phyloP scores from a whole-genome alignment of 2,113 vertebrate species.

The Mirounga angustirostris region DNA sequence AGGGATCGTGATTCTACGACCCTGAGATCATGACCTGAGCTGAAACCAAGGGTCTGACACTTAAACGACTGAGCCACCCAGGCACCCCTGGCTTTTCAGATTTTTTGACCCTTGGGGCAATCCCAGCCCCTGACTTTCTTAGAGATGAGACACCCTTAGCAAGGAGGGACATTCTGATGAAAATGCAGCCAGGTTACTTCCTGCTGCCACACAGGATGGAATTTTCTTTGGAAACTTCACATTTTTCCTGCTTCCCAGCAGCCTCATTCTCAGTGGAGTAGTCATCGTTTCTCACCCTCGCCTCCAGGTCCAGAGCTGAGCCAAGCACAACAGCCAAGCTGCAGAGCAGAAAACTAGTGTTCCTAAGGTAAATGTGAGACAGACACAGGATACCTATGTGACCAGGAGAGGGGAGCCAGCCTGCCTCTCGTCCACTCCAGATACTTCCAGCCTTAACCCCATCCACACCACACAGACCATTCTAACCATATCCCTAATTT shows the following conservation, averaged over 20 bases:
- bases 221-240: conserved; percentile 54
- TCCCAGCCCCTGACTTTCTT: neutral
- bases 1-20: neutral
- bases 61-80: neutral
- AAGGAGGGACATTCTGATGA: neutral
- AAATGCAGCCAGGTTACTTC: neutral
- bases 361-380: neutral
- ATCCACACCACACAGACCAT: neutral
- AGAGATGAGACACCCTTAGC: neutral
- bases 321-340: neutral
- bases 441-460: neutral
- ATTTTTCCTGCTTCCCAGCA: neutral
- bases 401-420: neutral
- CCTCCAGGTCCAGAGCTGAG: neutral
- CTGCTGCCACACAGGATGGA: neutral
- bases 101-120: neutral
- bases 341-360: neutral
- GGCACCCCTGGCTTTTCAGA: neutral
- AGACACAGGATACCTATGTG: neutral
- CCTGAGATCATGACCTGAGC: neutral
- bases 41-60: neutral
- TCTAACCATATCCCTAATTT: neutral
- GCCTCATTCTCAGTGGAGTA: neutral
- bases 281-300: neutral
- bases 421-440: neutral